These are phyloP conservation scores for Alauda arvensis DNA, from an alignment of 2,797 vertebrate genomes.

Conservation along the genomic window DNA sequence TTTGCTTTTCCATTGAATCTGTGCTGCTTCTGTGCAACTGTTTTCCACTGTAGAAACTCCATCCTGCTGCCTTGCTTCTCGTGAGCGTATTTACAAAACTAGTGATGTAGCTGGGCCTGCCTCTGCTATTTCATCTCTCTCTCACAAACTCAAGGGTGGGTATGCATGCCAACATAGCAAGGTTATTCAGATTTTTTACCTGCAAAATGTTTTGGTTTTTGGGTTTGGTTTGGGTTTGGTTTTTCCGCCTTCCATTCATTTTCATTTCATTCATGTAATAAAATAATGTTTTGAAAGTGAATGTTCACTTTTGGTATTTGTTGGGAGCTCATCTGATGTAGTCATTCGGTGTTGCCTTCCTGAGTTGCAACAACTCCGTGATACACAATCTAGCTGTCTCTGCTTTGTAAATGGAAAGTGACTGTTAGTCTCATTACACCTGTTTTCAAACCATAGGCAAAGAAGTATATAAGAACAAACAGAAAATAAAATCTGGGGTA, in stretches of 20 bases:
- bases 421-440: not conserved
- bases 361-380: not conserved
- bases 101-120: constrained; percentile 87
- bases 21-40: constrained; percentile 92
- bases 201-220: not conserved
- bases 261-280: constrained; percentile 53
- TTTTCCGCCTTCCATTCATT: constrained; percentile 27
- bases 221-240: not conserved
- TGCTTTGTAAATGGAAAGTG: not conserved
- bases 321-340: not conserved
- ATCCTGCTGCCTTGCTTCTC: constrained; percentile 95
- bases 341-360: not conserved
- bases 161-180: constrained; percentile 80
- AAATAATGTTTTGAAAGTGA: not conserved
- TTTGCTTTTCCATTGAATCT: constrained; percentile 82
- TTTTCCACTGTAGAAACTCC: constrained; percentile 95
- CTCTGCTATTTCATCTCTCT: constrained; percentile 93
- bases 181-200: constrained; percentile 57
- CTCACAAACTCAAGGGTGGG: constrained; percentile 98
- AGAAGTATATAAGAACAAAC: not conserved
- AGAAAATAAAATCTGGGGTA: not conserved
- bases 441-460: not conserved
- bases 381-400: not conserved
- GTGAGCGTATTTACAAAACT: constrained; percentile 93
- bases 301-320: not conserved